A percentile compares a stretch with the other conserved stretches of the same genome.
These are phyloP conservation scores for Zaprionus ornatus DNA, from an alignment of 1,140 invertebrate species.

Conservation along the genomic window DNA sequence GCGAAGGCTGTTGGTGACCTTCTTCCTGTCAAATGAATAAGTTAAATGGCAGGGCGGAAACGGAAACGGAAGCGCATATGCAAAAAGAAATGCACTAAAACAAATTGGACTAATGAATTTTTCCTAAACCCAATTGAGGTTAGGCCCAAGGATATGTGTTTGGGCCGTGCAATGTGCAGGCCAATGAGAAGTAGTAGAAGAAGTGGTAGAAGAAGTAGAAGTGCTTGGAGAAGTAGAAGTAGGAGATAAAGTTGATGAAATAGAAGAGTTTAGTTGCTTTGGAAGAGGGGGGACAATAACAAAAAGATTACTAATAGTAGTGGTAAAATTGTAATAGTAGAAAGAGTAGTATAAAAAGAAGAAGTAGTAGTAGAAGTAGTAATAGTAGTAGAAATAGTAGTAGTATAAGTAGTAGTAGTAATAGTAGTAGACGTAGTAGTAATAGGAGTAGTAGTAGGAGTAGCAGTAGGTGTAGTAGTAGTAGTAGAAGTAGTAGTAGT, in stretches of 20 bases:
- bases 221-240: too few species aligned
- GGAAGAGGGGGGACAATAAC: too few species aligned
- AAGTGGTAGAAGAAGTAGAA: background rate
- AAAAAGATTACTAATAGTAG: too few species aligned
- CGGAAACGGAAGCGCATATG: constrained; percentile 30
- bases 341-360: too few species aligned
- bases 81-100: constrained; percentile 18
- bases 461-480: too few species aligned
- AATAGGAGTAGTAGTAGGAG: too few species aligned
- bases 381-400: too few species aligned
- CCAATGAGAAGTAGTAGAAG: background rate
- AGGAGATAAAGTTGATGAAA: background rate
- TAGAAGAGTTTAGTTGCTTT: too few species aligned
- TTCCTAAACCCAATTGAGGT: background rate
- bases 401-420: background rate
- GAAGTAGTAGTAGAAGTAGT: too few species aligned
- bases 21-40: constrained; percentile 31
- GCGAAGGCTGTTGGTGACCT: constrained; percentile 19
- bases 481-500: background rate
- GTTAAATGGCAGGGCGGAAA: constrained; percentile 26
- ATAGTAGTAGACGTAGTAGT: too few species aligned
- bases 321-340: too few species aligned
- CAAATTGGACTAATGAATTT: constrained; percentile 9
- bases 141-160: background rate
- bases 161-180: background rate